Evolutionary conservation across 1,140 invertebrate species (phyloP), one percentile per base, ranked within the genome.

Genomic region (Cheumatopsyche charites): DNA sequence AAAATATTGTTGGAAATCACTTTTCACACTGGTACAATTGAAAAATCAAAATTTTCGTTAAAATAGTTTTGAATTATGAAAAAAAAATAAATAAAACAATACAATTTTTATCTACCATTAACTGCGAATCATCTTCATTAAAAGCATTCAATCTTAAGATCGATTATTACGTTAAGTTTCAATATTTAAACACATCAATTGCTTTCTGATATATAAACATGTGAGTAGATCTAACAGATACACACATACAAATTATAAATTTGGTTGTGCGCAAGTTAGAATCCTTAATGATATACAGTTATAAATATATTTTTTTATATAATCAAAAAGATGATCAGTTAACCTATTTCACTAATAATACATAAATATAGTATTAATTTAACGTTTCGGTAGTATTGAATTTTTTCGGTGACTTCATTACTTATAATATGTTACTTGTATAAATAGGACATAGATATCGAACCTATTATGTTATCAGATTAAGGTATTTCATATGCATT

Each of bases 291-390:
- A 65, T 65, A 65, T 65, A 29, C 29, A 65, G 29, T 29, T 65
- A 65, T 65, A 65, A 65, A 65, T 26, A 65, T 41, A 36, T 62
- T 43, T 17, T 36, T 36, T 45, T 67, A 13, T 43, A 66, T 52
- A 67, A 49, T 41, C 65, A 67, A 47, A 62, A 67, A 49, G 15
- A n/a, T 42, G 17, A 26, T 42, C 65, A 25, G 17, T 67, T 67
- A 67, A 29, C 65, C 65, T 67, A 67, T 49, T 26, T 67, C 45
- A 67, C 65, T 67, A 67, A 52, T 67, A 13, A 49, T 67, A 67
- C 42, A 67, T 52, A 52, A 65, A 65, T 65, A 65, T 65, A 42
- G 17, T 62, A 25, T 62, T 62, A 36, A 62, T 65, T 65, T 65
- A 65, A 65, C 62, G 19, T 41, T 62, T 62, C 23, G 26, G 29